These are phyloP conservation scores for Collichthys lucidus DNA, from an alignment of 2,113 vertebrate genomes.

Conservation along the genomic window DNA sequence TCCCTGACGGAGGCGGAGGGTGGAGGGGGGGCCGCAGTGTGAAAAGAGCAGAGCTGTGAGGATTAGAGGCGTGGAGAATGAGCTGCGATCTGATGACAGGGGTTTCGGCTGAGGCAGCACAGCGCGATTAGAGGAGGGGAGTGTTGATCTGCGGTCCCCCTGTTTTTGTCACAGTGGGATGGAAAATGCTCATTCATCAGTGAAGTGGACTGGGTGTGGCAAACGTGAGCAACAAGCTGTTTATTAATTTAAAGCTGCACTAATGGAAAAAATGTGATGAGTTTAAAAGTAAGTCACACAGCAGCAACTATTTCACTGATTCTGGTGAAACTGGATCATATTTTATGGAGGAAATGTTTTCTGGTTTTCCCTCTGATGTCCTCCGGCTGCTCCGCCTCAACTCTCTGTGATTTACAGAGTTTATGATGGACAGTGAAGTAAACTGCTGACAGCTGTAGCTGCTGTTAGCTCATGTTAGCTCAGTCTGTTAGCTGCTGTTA, in stretches of 20 bases:
- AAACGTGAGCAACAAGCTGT: background rate
- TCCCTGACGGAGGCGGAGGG: background rate
- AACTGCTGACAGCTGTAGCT: too few species aligned
- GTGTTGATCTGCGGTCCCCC: background rate
- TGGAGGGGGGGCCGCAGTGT: background rate
- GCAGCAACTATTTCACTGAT: too few species aligned
- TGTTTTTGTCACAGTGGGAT: background rate
- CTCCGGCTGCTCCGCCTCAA: too few species aligned
- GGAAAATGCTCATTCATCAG: constrained; percentile 19
- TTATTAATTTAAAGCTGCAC: background rate
- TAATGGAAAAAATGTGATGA: too few species aligned
- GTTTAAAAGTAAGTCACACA: too few species aligned
- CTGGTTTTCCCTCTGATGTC: too few species aligned
- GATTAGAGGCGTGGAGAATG: constrained; percentile 57
- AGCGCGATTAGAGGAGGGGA: constrained; percentile 26
- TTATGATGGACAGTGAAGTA: too few species aligned
- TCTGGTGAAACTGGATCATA: too few species aligned
- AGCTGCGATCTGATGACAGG: constrained; percentile 48
- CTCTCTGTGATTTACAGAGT: too few species aligned
- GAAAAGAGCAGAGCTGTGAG: constrained; percentile 18
- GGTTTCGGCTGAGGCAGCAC: constrained; percentile 47
- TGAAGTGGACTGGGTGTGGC: background rate
- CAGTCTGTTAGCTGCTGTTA: too few species aligned
- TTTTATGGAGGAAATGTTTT: too few species aligned
- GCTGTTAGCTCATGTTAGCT: too few species aligned